Percentiles rank a stretch among this genome's conserved stretches.
Evolutionary conservation across 2,888 invertebrate species (phyloP).

Genomic region (Microplitis manilae): DNA sequence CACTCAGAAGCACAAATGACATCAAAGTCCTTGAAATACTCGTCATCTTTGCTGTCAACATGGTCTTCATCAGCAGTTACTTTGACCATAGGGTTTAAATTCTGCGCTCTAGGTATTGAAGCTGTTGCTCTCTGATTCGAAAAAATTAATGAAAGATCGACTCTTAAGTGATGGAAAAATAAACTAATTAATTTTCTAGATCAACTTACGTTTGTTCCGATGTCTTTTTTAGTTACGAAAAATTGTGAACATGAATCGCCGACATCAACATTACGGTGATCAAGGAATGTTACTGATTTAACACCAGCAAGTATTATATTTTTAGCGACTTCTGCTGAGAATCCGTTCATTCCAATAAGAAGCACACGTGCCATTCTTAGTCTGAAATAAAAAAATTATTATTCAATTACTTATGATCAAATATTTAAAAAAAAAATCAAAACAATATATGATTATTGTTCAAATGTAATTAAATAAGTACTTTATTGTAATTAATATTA

Average conservation of each 20-base stretch:
- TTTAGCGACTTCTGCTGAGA: slow-evolving; percentile 97
- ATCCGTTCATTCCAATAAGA: slow-evolving; percentile 88
- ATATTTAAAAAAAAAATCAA: too few species aligned
- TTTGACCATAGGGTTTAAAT: slow-evolving; percentile 94
- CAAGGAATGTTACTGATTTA: slow-evolving; percentile 88
- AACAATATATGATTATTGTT: too few species aligned
- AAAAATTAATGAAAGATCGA: not conserved
- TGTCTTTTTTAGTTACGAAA: slow-evolving; percentile 79
- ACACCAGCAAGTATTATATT: slow-evolving; percentile 95
- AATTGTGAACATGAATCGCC: slow-evolving; percentile 89
- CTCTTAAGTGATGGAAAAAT: too few species aligned
- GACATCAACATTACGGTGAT: slow-evolving; percentile 80
- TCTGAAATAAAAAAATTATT: slow-evolving; percentile 69
- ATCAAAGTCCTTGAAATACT: slow-evolving; percentile 84
- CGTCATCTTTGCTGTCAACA: slow-evolving; percentile 79
- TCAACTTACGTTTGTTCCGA: slow-evolving; percentile 82
- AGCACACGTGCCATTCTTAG: slow-evolving; percentile 89
- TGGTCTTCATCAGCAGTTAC: slow-evolving; percentile 80
- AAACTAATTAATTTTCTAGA: not conserved
- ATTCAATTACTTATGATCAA: too few species aligned
- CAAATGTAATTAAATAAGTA: too few species aligned
- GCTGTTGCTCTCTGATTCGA: slow-evolving; percentile 83
- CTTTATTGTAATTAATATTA: not conserved
- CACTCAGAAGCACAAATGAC: slow-evolving; percentile 88
- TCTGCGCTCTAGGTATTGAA: slow-evolving; percentile 83